Evolutionary conservation across 2,797 vertebrate species (phyloP).

Genomic region (Ptychobarbus kaznakovi): DNA sequence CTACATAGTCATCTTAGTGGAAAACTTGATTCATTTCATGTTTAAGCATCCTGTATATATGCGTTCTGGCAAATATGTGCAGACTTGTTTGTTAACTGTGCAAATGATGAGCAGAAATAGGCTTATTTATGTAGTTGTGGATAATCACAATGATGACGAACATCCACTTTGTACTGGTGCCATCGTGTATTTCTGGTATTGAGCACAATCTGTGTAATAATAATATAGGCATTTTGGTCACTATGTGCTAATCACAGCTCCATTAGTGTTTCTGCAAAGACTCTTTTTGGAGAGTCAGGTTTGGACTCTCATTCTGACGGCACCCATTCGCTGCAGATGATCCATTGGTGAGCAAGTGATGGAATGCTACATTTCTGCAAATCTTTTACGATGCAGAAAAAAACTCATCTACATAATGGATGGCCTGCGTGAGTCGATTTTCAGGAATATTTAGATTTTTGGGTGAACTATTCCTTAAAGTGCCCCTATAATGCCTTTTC

Average conservation of each 20-base stretch:
- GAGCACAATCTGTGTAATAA: neutral
- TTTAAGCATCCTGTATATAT: neutral
- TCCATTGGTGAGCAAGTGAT: neutral
- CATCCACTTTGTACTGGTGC: neutral
- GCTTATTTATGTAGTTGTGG: neutral
- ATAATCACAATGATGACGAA: neutral
- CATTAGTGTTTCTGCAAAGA: neutral
- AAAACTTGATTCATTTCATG: slow-evolving; percentile 18
- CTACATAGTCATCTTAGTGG: slow-evolving; percentile 7
- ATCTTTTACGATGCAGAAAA: neutral
- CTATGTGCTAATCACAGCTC: neutral
- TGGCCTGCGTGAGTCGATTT: neutral
- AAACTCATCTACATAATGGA: neutral
- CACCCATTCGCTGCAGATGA: neutral
- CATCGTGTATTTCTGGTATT: neutral
- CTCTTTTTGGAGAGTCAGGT: no score
- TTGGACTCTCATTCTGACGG: no score
- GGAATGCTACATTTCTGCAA: neutral
- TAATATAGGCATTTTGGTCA: neutral
- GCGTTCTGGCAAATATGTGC: neutral
- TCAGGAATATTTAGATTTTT: neutral
- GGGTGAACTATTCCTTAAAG: neutral
- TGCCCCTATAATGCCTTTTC: no score
- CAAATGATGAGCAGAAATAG: neutral
- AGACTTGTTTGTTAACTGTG: neutral